A percentile compares a stretch with the other conserved stretches of the same genome.
phyloP scores from a whole-genome alignment of 1,140 invertebrate genomes.

The Druon quercuslanigerum region DNA sequence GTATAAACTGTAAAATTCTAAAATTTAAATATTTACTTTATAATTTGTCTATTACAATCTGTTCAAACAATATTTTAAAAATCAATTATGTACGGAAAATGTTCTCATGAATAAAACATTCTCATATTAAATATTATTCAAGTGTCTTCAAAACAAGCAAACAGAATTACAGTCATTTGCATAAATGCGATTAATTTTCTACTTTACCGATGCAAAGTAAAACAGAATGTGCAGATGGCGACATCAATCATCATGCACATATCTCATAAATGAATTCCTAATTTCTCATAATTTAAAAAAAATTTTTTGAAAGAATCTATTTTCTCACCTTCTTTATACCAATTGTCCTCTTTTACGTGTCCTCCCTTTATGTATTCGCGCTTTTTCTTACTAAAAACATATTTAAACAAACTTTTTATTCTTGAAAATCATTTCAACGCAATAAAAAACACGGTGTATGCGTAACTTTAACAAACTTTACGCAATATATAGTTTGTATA shows the following conservation, averaged over 20 bases:
- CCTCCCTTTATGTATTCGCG: conserved; percentile 24
- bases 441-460: neutral
- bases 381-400: conserved; percentile 36
- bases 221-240: conserved; percentile 52
- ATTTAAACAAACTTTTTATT: too few relatives aligned
- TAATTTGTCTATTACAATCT: too few relatives aligned
- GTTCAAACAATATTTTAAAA: neutral
- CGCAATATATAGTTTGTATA: neutral
- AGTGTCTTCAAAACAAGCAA: conserved; percentile 12
- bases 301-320: neutral
- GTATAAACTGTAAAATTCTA: too few relatives aligned
- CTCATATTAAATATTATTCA: conserved; percentile 21
- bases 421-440: neutral
- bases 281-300: too few relatives aligned
- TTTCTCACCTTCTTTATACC: neutral
- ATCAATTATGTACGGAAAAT: neutral
- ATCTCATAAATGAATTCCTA: neutral
- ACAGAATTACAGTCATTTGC: conserved; percentile 16
- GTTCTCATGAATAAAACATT: neutral
- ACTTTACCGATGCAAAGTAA: conserved; percentile 53
- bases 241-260: conserved; percentile 43
- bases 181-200: conserved; percentile 47
- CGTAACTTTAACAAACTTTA: neutral
- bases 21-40: too few relatives aligned
- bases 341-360: neutral